Base-by-base conservation (phyloP, 1,140 invertebrate species). In the Scaptomyza graminum region DNA sequence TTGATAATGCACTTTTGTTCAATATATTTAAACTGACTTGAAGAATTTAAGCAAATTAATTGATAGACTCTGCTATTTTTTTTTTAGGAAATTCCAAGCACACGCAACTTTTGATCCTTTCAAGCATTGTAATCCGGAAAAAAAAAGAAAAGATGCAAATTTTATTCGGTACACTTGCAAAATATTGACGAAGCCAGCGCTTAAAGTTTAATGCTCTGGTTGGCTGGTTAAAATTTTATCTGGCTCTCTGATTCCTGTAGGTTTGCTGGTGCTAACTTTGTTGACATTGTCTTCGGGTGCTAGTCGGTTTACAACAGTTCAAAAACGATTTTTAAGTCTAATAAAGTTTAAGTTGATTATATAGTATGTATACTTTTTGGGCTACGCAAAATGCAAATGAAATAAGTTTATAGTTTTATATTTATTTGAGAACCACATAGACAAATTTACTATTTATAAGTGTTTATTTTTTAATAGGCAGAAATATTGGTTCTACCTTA, bases 121-220 rank as follows among this genome's bases (percentile, higher is more conserved):
- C 1, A 22, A 22, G 18, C 1, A 22, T 22, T 22, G 18, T 22
- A 1, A 22, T 22, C 18, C 18, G 28, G 54, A 57, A 63, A 44
- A 47, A 72, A 67, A 61, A 49, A 64, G 73, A 15, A 31, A 47
- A 5, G 16, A 39, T 22, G n/a, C n/a, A n/a, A 54, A 37, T 69
- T 82, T 64, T 76, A 65, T 82, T 74, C 74, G 63, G 50, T 62
- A 65, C 63, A 74, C 79, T 82, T 68, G 64, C 61, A 73, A 68
- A 73, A 68, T 55, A 68, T 73, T 67, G 54, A 47, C 41, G 55
- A 59, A 61, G 70, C 51, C 50, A 41, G 47, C 49, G 64, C 63
- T 67, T 12, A 59, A 72, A 67, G 41, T 72, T 74, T 74, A 37
- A 46, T 37, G 50, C 41, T 51, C 44, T 11, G n/a, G 43, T 52